Evolutionary conservation across 2,113 vertebrate species (phyloP).

Genomic region (Orycteropus afer): DNA sequence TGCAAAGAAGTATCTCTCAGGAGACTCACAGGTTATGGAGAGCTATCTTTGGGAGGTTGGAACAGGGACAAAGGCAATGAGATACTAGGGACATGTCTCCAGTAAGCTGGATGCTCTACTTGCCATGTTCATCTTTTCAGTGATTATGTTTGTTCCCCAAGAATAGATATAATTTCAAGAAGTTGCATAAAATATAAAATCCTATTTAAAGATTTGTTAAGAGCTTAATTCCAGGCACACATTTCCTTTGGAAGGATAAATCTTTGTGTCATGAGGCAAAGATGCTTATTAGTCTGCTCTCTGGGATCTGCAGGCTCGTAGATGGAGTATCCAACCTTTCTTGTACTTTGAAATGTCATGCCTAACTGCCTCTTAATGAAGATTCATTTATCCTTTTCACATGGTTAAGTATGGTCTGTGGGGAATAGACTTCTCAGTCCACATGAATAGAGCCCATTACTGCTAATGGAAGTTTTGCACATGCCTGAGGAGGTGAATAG

Average conservation of each 20-base stretch:
- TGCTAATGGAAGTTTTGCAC: slow-evolving; percentile 50
- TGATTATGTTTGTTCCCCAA: slow-evolving; percentile 16
- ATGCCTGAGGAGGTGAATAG: slow-evolving; percentile 34
- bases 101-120: background rate
- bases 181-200: slow-evolving; percentile 50
- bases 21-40: background rate
- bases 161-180: slow-evolving; percentile 62
- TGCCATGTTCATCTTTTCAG: slow-evolving; percentile 19
- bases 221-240: slow-evolving; percentile 40
- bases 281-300: slow-evolving; percentile 54
- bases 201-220: slow-evolving; percentile 60
- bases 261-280: slow-evolving; percentile 57
- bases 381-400: slow-evolving; percentile 61
- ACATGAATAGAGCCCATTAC: slow-evolving; percentile 25
- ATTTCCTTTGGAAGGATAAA: slow-evolving; percentile 73
- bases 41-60: background rate
- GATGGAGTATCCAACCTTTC: slow-evolving; percentile 33
- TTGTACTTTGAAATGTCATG: slow-evolving; percentile 59
- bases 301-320: background rate
- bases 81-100: background rate
- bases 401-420: background rate
- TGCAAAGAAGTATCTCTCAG: background rate
- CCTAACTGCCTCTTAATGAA: slow-evolving; percentile 37
- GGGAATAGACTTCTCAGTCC: background rate
- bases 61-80: background rate